Conservation (phyloP, 2,797 vertebrate species). For the Sandelia bainsii region DNA sequence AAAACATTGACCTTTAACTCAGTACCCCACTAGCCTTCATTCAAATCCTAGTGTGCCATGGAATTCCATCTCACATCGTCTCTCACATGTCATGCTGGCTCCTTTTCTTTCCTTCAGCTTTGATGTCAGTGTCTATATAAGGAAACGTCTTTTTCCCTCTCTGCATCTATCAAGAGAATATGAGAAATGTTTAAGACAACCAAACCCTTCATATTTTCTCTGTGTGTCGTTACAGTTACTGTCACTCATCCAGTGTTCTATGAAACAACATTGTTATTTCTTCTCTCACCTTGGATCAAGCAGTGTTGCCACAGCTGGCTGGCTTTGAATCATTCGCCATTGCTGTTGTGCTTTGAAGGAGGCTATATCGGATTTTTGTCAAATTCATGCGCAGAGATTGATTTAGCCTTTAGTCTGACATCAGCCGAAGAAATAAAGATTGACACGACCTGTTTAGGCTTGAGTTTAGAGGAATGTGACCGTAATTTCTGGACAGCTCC, state of each 20-base stretch:
- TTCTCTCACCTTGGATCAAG: constrained; percentile 70
- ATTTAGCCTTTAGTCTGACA: constrained; percentile 60
- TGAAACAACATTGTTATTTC: constrained; percentile 64
- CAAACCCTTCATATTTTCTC: constrained; percentile 46
- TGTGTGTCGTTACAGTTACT: constrained; percentile 70
- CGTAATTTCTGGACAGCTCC: constrained; percentile 4
- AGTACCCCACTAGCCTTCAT: constrained; percentile 63
- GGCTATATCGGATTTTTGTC: constrained; percentile 75
- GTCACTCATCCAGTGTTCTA: constrained; percentile 64
- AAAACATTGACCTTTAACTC: constrained; percentile 55
- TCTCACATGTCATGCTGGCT: constrained; percentile 70
- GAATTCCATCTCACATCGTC: constrained; percentile 75
- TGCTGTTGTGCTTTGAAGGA: constrained; percentile 65
- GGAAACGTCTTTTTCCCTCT: constrained; percentile 62
- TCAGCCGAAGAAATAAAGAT: constrained; percentile 66
- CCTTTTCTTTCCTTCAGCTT: constrained; percentile 71
- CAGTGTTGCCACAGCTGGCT: constrained; percentile 77
- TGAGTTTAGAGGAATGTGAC: constrained; percentile 21
- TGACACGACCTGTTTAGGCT: constrained; percentile 38
- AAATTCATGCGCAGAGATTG: constrained; percentile 62
- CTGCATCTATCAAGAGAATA: constrained; percentile 55
- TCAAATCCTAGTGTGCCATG: constrained; percentile 73
- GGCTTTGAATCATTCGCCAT: constrained; percentile 67
- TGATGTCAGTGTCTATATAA: constrained; percentile 72
- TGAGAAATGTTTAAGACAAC: constrained; percentile 58